Base-by-base conservation (phyloP, 1,140 invertebrate genomes). In the Antheraea pernyi region DNA sequence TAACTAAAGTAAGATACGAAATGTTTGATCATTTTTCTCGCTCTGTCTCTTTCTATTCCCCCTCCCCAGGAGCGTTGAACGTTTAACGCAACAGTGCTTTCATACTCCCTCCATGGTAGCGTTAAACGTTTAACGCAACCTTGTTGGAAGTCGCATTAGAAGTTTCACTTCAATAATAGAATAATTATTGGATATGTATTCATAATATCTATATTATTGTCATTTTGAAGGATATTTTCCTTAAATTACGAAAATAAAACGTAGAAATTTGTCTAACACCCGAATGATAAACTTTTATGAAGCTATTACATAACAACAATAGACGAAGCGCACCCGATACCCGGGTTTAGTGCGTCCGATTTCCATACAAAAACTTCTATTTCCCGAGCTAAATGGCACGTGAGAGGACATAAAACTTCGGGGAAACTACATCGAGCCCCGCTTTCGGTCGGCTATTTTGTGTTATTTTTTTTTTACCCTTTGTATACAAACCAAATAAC, bases 341-440 rank as follows among this genome's bases (percentile, higher is more conserved):
- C 74, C 81, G 80, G 77, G 82, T 83, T 89, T 89, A 89, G 76
- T 82, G 75, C 78, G 78, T 80, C 80, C 80, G 78, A 82, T 82
- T 82, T 80, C 81, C 81, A 82, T 82, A 80, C 79, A 82, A 80
- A 82, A 82, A 82, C 81, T 82, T 79, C 81, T 80, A 82, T 82
- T 82, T 82, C 81, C 81, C 79, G 75, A 48, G 67, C 81, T 82
- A 82, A 82, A 82, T 82, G 81, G 74, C 78, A 80, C 81, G 89
- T 88, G 85, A 89, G 86, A 87, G 85, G 70, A 82, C 82, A 90
- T 91, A 91, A 91, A 91, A 91, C 82, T 88, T 79, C 85, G 83
- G 80, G 79, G 78, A 86, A 89, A 89, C 83, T 89, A 84, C 81
- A 76, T 75, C 81, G 78, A 80, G 76, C 78, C 73, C 70, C 72